Evolutionary conservation across 2,888 invertebrate species (phyloP).

Genomic region (Pterostichus madidus): DNA sequence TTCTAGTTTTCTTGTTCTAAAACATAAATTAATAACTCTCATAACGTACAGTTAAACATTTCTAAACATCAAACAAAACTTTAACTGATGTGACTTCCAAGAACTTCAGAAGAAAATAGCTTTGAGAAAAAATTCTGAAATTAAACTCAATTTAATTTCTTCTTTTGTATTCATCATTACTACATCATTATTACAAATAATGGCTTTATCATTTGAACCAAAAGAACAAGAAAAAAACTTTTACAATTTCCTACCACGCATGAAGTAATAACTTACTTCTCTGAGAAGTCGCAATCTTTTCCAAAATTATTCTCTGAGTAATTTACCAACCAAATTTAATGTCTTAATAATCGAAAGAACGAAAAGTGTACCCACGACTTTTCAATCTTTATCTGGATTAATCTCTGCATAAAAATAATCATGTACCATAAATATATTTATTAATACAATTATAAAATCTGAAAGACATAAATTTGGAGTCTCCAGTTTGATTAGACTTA

Average conservation of each 20-base stretch:
- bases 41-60: too few relatives aligned
- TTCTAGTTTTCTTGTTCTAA: neutral
- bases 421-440: too few relatives aligned
- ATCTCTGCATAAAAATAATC: too few relatives aligned
- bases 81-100: constrained; percentile 1
- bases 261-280: constrained; percentile 63
- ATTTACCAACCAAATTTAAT: constrained; percentile 47
- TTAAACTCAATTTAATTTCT: constrained; percentile 58
- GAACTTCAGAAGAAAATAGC: neutral
- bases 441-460: too few relatives aligned
- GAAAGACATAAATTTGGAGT: too few relatives aligned
- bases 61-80: neutral
- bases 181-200: constrained; percentile 60
- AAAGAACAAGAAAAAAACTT: constrained; percentile 59
- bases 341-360: constrained; percentile 29
- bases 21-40: neutral
- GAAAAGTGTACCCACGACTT: neutral
- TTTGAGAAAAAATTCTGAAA: constrained; percentile 18
- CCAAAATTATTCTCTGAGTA: constrained; percentile 45
- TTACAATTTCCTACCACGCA: constrained; percentile 63
- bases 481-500: too few relatives aligned
- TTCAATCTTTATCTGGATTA: too few relatives aligned
- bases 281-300: constrained; percentile 47
- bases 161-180: constrained; percentile 46
- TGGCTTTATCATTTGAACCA: constrained; percentile 25